Evolutionary conservation across 2,888 invertebrate species (phyloP).

Genomic region (Arenicola marina): DNA sequence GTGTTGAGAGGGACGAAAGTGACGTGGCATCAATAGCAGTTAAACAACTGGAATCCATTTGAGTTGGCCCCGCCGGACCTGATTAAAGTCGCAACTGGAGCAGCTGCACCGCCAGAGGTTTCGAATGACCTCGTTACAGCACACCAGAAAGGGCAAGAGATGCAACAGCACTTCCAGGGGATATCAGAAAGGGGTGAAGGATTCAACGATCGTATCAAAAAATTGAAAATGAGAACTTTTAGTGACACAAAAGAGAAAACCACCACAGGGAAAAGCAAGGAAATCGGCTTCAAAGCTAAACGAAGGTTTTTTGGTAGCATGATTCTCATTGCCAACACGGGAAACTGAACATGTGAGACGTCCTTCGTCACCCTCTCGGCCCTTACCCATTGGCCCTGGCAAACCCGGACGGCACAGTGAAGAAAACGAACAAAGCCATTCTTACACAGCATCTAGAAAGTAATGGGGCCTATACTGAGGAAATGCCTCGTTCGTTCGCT

Average conservation of each 20-base stretch:
- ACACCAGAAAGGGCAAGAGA: slow-evolving; percentile 6
- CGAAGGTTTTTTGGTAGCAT: slow-evolving; percentile 15
- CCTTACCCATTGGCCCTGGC: slow-evolving; percentile 20
- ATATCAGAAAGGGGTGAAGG: neutral
- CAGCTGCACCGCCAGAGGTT: slow-evolving; percentile 12
- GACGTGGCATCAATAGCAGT: slow-evolving; percentile 15
- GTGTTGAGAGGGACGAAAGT: slow-evolving; percentile 13
- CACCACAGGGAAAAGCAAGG: neutral
- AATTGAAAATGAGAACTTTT: slow-evolving; percentile 1
- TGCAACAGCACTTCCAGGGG: neutral
- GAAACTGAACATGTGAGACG: slow-evolving; percentile 18
- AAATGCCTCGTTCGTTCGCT: slow-evolving; percentile 14
- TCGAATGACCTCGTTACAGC: slow-evolving; percentile 15
- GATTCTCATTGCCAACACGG: slow-evolving; percentile 20
- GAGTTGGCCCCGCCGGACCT: slow-evolving; percentile 5
- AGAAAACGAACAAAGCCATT: slow-evolving; percentile 18
- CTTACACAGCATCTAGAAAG: slow-evolving; percentile 16
- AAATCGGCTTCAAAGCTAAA: slow-evolving; percentile 12
- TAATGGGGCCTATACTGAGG: slow-evolving; percentile 9
- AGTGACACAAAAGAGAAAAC: neutral
- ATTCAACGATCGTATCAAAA: neutral
- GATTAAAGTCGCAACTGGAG: slow-evolving; percentile 15
- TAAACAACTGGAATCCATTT: slow-evolving; percentile 27
- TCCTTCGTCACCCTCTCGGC: slow-evolving; percentile 11
- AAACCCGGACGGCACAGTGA: slow-evolving; percentile 20